A percentile compares a stretch with the other conserved stretches of the same genome.
Evolutionary conservation across 2,797 vertebrate species (phyloP).

Genomic region (Kryptopterus vitreolus): DNA sequence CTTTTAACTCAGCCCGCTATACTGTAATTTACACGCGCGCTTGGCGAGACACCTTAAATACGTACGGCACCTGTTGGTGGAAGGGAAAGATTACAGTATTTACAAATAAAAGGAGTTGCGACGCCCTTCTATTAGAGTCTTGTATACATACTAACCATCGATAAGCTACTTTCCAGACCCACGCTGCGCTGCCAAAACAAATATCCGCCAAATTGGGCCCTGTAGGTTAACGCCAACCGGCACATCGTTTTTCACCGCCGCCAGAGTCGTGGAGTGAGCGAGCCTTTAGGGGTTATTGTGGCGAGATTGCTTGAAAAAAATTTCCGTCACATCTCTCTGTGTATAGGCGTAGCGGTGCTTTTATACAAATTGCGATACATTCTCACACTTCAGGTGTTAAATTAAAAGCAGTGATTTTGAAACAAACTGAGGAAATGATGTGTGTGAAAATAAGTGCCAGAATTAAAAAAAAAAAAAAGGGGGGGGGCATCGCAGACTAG

Average conservation of each 20-base stretch:
- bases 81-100: conserved; percentile 65
- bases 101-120: conserved; percentile 27
- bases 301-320: conserved; percentile 7
- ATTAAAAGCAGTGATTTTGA: conserved; percentile 76
- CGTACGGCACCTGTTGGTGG: conserved; percentile 48
- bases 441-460: conserved; percentile 53
- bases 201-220: background rate
- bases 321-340: conserved; percentile 7
- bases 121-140: background rate
- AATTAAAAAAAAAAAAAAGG: conserved; percentile 42
- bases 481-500: conserved; percentile 66
- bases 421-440: conserved; percentile 67
- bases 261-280: background rate
- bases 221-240: background rate
- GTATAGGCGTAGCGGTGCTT: conserved; percentile 60
- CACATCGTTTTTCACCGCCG: background rate
- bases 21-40: conserved; percentile 59
- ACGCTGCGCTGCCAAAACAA: background rate
- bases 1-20: conserved; percentile 50
- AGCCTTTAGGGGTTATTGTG: conserved; percentile 16
- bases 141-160: background rate
- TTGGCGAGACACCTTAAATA: conserved; percentile 50
- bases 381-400: conserved; percentile 69
- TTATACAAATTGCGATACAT: conserved; percentile 64
- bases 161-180: background rate